phyloP scores from a whole-genome alignment of 2,797 vertebrate genomes.

The Xerus rutilus region DNA sequence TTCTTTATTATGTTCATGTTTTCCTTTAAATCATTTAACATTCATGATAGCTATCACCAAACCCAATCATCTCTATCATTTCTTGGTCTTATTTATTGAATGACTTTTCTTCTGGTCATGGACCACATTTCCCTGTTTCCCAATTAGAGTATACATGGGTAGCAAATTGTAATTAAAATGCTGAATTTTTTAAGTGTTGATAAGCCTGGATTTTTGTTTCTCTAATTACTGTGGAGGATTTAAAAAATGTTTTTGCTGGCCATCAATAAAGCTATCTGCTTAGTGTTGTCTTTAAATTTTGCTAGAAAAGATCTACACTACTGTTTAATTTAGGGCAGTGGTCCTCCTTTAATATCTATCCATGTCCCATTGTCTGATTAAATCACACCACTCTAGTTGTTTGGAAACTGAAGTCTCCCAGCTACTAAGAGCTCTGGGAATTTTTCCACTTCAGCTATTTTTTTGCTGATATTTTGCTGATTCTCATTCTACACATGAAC shows the following conservation, averaged over 20 bases:
- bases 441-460: not conserved
- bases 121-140: not conserved
- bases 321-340: not conserved
- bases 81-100: not conserved
- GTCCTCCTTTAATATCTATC: not conserved
- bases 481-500: not conserved
- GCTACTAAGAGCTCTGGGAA: not conserved
- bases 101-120: not conserved
- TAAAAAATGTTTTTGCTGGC: not conserved
- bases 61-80: not conserved
- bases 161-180: not conserved
- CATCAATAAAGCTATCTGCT: not conserved
- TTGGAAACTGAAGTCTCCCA: not conserved
- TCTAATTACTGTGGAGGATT: not conserved
- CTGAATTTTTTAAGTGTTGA: slow-evolving; percentile 34
- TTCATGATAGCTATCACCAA: not conserved
- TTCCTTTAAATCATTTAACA: slow-evolving; percentile 62
- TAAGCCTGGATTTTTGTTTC: not conserved
- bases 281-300: not conserved
- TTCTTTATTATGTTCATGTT: slow-evolving; percentile 12
- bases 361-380: not conserved
- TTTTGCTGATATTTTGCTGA: not conserved
- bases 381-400: not conserved
- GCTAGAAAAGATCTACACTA: not conserved
- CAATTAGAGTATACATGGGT: not conserved